Evolutionary conservation across 2,888 invertebrate genomes (phyloP).

Genomic region (Drosophila eohydei): DNA sequence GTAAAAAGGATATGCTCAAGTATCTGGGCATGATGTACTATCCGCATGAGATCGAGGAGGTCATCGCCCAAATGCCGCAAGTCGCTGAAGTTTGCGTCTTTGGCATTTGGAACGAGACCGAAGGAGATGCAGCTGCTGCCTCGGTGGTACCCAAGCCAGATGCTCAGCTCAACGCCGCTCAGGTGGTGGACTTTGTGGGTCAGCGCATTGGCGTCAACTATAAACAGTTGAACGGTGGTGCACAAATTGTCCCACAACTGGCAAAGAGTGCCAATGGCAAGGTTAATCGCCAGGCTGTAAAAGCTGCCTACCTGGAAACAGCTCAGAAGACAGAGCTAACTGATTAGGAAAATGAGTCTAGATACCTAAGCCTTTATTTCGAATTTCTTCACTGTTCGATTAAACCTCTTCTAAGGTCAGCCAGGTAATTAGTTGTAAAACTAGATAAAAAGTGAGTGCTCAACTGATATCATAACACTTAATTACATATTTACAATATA

Average conservation of each 20-base stretch:
- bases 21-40: slow-evolving; percentile 81
- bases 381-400: too few relatives aligned
- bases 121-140: slow-evolving; percentile 83
- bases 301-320: slow-evolving; percentile 42
- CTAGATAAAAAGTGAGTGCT: not conserved
- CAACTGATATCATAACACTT: not conserved
- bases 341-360: slow-evolving; percentile 1
- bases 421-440: not conserved
- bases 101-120: slow-evolving; percentile 78
- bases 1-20: slow-evolving; percentile 81
- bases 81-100: slow-evolving; percentile 81
- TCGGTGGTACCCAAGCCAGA: slow-evolving; percentile 67
- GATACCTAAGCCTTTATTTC: not conserved
- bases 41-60: slow-evolving; percentile 82
- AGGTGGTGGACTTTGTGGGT: slow-evolving; percentile 51
- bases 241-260: slow-evolving; percentile 66
- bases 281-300: slow-evolving; percentile 64
- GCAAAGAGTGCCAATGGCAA: slow-evolving; percentile 78
- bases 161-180: slow-evolving; percentile 52
- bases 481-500: not conserved
- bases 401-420: not conserved
- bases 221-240: slow-evolving; percentile 77
- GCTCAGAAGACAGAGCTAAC: not conserved
- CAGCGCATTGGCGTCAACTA: slow-evolving; percentile 46
- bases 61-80: slow-evolving; percentile 76